Conservation (phyloP, 1,140 invertebrate genomes). For the Cherax quadricarinatus region DNA sequence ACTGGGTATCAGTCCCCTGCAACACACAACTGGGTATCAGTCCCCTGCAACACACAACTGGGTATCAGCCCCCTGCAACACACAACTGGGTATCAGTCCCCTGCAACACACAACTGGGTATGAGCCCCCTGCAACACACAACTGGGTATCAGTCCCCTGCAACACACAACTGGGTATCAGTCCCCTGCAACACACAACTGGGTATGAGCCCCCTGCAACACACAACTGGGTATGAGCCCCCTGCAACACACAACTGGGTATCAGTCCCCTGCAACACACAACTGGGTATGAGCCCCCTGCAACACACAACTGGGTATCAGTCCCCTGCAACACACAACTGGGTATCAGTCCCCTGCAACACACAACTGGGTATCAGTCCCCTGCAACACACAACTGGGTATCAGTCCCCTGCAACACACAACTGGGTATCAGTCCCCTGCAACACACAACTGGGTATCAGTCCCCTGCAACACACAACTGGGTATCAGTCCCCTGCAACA, state of each 20-base stretch:
- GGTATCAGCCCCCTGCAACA: conserved; percentile 4
- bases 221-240: too few species aligned
- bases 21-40: not conserved
- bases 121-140: too few species aligned
- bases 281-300: not conserved
- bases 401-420: not conserved
- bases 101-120: not conserved
- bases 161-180: not conserved
- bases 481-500: not conserved
- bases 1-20: conserved; percentile 30
- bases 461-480: not conserved
- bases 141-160: conserved; percentile 16
- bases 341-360: too few species aligned
- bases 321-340: not conserved
- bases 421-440: too few species aligned
- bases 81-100: not conserved
- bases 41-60: not conserved
- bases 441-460: too few species aligned
- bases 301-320: not conserved
- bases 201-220: too few species aligned
- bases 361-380: too few species aligned
- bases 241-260: not conserved
- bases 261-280: not conserved
- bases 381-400: not conserved
- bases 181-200: not conserved